phyloP scores from a whole-genome alignment of 2,797 vertebrate species.

The Syngnathus acus region DNA sequence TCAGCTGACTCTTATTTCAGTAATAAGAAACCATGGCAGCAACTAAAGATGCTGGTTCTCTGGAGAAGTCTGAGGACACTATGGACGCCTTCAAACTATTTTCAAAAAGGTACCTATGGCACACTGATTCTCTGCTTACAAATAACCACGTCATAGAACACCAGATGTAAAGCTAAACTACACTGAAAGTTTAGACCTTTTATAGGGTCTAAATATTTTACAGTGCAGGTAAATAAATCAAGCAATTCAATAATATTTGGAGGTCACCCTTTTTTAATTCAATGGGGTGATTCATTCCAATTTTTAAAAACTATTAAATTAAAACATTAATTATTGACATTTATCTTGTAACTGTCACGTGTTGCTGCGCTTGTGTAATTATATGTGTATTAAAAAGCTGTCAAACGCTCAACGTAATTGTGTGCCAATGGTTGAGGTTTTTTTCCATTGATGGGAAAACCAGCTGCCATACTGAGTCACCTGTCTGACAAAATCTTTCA shows the following conservation, averaged over 20 bases:
- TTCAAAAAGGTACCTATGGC: slow-evolving; percentile 7
- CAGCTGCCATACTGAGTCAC: not conserved
- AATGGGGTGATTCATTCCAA: too few species aligned
- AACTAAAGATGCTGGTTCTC: not conserved
- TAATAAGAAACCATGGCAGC: not conserved
- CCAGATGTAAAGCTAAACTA: too few species aligned
- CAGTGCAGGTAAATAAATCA: too few species aligned
- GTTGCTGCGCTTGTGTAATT: not conserved
- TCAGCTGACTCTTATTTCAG: not conserved
- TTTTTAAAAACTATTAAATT: too few species aligned
- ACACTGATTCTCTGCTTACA: not conserved
- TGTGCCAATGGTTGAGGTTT: not conserved
- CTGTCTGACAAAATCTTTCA: not conserved
- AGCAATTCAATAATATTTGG: too few species aligned
- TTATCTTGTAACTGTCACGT: too few species aligned
- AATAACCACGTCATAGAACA: too few species aligned
- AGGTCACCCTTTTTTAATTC: too few species aligned
- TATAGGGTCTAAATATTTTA: too few species aligned
- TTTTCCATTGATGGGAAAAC: not conserved
- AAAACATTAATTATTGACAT: too few species aligned
- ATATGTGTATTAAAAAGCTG: not conserved
- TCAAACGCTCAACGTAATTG: not conserved
- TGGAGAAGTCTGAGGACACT: not conserved
- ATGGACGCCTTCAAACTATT: slow-evolving; percentile 1
- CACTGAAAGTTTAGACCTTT: too few species aligned